Base-by-base conservation (phyloP, 2,113 vertebrate species). In the Ceratotherium simum region DNA sequence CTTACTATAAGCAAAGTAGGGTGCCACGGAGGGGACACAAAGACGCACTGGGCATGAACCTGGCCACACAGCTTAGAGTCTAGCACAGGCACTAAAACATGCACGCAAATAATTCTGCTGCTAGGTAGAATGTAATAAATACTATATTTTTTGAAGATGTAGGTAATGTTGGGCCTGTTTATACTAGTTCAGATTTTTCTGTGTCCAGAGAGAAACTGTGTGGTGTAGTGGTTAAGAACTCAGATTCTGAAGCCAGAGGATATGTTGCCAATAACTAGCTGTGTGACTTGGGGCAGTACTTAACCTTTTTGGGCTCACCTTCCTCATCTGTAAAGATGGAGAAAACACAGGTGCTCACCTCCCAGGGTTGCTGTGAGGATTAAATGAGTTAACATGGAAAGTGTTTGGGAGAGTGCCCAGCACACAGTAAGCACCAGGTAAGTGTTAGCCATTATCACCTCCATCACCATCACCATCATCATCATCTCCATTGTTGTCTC, bases 361-460 rank as follows among this genome's bases (percentile, higher is more conserved):
- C 16, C 58, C 46, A 6, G 21, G 86, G 65, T 33, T 33, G 21
- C 79, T 20, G 23, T 36, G 58, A 86, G 86, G 60, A 62, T 36
- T 65, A 29, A 25, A 8, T 3, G 27, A 58, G 33, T 58, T 48
- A 25, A 51, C 11, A 3, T 3, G 3, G 33, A 11, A 36, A 20
- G 62, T 6, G 17, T 12, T 29, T 23, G 16, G 31, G 17, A 48
- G 14, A 56, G 23, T 51, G 29, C n/a, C 21, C 0, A 0, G 16
- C 3, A 12, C 13, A 5, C 1, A 0, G 5, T 25, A 33, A 58
- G n/a, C 5, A n/a, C 73, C 31, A 10, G 72, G 6, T 4, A 12
- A 3, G 7, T 3, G 0, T 82, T 27, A 13, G 10, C 60, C 5
- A 0, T n/a, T 8, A 5, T 17, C 54, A 18, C 7, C 31, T 9